Conservation (phyloP, 2,113 vertebrate species). For the Chloebia gouldiae region DNA sequence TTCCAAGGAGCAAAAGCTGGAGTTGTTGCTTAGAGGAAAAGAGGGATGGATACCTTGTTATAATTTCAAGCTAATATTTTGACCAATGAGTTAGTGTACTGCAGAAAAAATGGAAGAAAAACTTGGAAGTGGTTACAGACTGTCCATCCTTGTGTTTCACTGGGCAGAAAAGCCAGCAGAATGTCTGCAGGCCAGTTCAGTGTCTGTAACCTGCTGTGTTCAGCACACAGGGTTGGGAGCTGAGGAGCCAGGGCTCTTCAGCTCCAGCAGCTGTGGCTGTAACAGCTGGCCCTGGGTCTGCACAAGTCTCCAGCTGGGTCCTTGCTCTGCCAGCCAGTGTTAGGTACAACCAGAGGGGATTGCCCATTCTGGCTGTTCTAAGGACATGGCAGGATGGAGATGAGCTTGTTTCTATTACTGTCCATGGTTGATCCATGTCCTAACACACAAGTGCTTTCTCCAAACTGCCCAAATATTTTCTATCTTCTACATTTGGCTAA, state of each 20-base stretch:
- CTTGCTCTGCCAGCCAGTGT: not conserved
- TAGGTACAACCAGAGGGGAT: not conserved
- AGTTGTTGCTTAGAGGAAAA: not conserved
- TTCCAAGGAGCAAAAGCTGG: not conserved
- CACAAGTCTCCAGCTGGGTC: not conserved
- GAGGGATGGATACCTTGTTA: not conserved
- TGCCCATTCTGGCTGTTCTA: not conserved
- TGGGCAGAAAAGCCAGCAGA: not conserved
- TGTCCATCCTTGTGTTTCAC: not conserved
- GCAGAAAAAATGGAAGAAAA: not conserved
- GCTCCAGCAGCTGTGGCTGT: not conserved
- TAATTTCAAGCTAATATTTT: not conserved
- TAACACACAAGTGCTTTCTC: not conserved
- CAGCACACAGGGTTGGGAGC: not conserved
- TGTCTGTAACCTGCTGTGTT: not conserved
- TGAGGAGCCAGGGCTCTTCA: not conserved
- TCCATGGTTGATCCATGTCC: fast-evolving
- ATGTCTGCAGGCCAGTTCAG: not conserved
- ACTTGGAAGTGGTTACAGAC: not conserved
- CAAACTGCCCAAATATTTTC: not conserved
- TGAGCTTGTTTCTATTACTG: fast-evolving
- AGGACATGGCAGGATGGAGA: not conserved
- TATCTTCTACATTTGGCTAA: not conserved
- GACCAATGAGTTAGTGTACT: not conserved
- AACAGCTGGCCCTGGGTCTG: not conserved